Evolutionary conservation across 2,797 vertebrate genomes (phyloP), one percentile per base, ranked within the genome.

Genomic region (Erpetoichthys calabaricus): DNA sequence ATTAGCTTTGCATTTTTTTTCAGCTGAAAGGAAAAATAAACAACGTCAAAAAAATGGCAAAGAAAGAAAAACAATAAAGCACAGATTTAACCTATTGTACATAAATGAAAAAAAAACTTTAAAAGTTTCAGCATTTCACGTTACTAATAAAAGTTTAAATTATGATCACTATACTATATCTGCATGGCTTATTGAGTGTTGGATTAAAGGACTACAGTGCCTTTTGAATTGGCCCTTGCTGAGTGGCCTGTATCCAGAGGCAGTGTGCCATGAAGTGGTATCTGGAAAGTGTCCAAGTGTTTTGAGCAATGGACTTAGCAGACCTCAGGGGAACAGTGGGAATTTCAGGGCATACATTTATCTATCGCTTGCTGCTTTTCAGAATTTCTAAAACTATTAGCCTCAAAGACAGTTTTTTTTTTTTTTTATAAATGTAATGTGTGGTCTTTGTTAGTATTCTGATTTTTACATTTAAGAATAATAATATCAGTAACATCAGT

Each of bases 171-270:
- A 55, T 25, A n/a, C 7, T 4, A 51, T 41, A 4, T 3, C 45
- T 60, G 2, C n/a, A 50, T 52, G n/a, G 41, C 42, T 63, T 59
- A 8, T 55, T 56, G 57, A 52, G 7, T 3, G 49, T 51, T 3
- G 41, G 50, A 45, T 49, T 59, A 61, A 60, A 53, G 42, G 10
- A 7, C 49, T 45, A 45, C n/a, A 47, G 6, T 41, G 4, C 3
- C 41, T 5, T 58, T 60, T 59, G 44, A 56, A 56, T 53, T 57
- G 51, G 6, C 58, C 6, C 56, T 43, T 63, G 57, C 55, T 60
- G 49, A 47, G 53, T 56, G 51, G 25, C 56, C 3, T 54, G 5
- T 45, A 45, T 42, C 51, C 10, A 56, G 45, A 42, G 45, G 60
- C 7, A 7, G 42, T 41, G 8, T 53, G 6, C 51, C 51, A 10